Evolutionary conservation across 2,888 invertebrate genomes (phyloP).

Genomic region (Metallyticus violacea): DNA sequence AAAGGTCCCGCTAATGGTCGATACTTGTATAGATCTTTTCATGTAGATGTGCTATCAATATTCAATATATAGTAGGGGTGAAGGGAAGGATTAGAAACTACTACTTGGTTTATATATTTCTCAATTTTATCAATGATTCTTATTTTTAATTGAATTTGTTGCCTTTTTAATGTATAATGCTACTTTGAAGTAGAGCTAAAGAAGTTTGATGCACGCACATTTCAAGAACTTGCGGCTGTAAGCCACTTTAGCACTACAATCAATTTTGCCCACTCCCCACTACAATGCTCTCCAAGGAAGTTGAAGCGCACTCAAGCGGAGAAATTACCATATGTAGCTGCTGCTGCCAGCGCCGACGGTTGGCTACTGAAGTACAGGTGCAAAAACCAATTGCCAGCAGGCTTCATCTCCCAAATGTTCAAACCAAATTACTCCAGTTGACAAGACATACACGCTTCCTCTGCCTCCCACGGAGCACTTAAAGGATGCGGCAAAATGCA

Average conservation of each 20-base stretch:
- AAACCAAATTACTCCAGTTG: not conserved
- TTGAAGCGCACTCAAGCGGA: slow-evolving; percentile 3
- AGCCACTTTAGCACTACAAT: not conserved
- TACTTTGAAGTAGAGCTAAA: too few relatives aligned
- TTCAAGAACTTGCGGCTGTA: not conserved
- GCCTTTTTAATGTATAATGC: too few relatives aligned
- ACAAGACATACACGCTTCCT: not conserved
- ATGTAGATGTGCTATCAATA: too few relatives aligned
- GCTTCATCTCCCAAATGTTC: not conserved
- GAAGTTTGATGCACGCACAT: too few relatives aligned
- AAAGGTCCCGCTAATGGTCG: too few relatives aligned
- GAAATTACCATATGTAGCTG: slow-evolving; percentile 1
- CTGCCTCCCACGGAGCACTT: not conserved
- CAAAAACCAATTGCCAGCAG: not conserved
- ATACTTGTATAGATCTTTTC: too few relatives aligned
- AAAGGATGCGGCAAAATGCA: not conserved
- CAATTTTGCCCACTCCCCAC: not conserved
- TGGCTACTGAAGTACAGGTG: not conserved
- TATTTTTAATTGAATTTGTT: too few relatives aligned
- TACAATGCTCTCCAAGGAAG: not conserved
- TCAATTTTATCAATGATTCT: too few relatives aligned
- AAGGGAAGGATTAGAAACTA: too few relatives aligned
- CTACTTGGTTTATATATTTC: too few relatives aligned
- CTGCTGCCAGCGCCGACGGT: not conserved
- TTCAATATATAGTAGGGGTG: too few relatives aligned